Percentiles rank a stretch among this genome's conserved stretches.
Evolutionary conservation across 1,140 invertebrate genomes (phyloP).

Genomic region (Palaemon carinicauda): DNA sequence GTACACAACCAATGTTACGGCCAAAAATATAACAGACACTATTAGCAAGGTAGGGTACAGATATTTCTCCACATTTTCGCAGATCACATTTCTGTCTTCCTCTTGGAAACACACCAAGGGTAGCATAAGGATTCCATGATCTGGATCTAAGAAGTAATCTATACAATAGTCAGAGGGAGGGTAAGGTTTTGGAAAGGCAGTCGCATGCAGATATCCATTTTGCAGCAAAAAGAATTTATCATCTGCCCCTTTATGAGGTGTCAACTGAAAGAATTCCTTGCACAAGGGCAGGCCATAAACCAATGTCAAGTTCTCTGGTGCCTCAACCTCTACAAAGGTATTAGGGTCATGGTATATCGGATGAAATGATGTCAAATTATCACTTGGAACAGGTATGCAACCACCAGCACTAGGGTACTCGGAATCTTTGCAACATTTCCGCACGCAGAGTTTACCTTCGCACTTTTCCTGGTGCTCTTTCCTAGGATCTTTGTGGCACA

Average conservation of each 20-base stretch:
- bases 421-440: conserved; percentile 35
- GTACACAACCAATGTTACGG: conserved; percentile 38
- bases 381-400: not conserved
- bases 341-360: too few relatives aligned
- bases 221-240: conserved; percentile 32
- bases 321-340: too few relatives aligned
- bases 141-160: conserved; percentile 20
- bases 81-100: not conserved
- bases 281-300: conserved; percentile 6
- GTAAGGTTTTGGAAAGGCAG: not conserved
- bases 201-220: conserved; percentile 18
- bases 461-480: conserved; percentile 17
- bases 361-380: too few relatives aligned
- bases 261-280: conserved; percentile 21
- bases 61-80: not conserved
- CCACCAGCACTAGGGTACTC: not conserved
- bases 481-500: conserved; percentile 16
- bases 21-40: conserved; percentile 41
- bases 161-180: conserved; percentile 34
- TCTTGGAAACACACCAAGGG: conserved; percentile 35
- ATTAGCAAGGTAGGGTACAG: conserved; percentile 31
- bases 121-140: not conserved
- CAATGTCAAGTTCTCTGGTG: not conserved
- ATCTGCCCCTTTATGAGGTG: not conserved
- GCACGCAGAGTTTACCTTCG: conserved; percentile 15